These are phyloP conservation scores for Chironomus striatipennis DNA, from an alignment of 1,140 invertebrate species.

Conservation along the genomic window DNA sequence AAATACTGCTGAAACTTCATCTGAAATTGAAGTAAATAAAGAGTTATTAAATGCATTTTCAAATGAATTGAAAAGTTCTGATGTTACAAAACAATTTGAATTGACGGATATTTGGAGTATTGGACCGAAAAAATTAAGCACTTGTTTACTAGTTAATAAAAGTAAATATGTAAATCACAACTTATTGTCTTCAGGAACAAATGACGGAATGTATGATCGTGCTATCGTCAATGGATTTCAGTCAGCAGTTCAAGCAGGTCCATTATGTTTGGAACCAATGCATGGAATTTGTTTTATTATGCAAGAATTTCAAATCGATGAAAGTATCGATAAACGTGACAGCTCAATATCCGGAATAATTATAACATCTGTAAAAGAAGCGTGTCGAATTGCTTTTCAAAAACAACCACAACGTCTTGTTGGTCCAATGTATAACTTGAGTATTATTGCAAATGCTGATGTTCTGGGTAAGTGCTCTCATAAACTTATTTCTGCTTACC, in stretches of 20 bases:
- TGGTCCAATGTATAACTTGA: slow-evolving; percentile 94
- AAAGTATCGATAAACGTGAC: slow-evolving; percentile 30
- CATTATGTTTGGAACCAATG: slow-evolving; percentile 93
- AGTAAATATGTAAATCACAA: slow-evolving; percentile 43
- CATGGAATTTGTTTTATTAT: slow-evolving; percentile 87
- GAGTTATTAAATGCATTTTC: background rate
- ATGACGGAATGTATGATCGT: slow-evolving; percentile 48
- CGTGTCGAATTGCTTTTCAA: slow-evolving; percentile 80
- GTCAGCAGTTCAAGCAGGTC: slow-evolving; percentile 78
- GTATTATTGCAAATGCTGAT: slow-evolving; percentile 84
- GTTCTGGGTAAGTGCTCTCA: slow-evolving; percentile 70
- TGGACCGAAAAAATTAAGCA: slow-evolving; percentile 79
- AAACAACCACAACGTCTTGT: slow-evolving; percentile 83
- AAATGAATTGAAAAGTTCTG: slow-evolving; percentile 44
- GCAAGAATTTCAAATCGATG: slow-evolving; percentile 64
- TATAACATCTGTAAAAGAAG: slow-evolving; percentile 84
- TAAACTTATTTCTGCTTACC: slow-evolving; percentile 25
- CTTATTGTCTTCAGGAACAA: slow-evolving; percentile 32
- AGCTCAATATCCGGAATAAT: slow-evolving; percentile 62
- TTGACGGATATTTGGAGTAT: slow-evolving; percentile 79
- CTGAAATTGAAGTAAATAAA: slow-evolving; percentile 25
- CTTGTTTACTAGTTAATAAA: slow-evolving; percentile 80
- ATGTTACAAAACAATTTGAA: slow-evolving; percentile 49
- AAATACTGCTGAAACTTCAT: slow-evolving; percentile 29
- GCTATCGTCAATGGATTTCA: slow-evolving; percentile 93